These are phyloP conservation scores for Ictalurus punctatus DNA, from an alignment of 2,113 vertebrate species.

Conservation along the genomic window DNA sequence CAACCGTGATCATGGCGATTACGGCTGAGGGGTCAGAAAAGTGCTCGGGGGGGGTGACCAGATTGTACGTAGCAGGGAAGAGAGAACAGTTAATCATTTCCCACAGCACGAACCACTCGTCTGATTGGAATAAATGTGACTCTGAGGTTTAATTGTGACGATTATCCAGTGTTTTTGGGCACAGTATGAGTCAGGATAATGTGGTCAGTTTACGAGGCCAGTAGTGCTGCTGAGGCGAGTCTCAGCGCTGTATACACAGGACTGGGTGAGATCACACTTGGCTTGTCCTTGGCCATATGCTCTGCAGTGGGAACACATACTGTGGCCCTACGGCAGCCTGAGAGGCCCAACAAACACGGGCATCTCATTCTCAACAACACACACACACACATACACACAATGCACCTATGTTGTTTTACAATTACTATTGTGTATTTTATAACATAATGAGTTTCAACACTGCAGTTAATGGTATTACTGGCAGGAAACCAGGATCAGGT, in stretches of 20 bases:
- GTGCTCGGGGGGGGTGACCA: neutral
- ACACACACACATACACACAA: no score
- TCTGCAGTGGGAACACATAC: constrained; percentile 35
- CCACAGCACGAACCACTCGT: neutral
- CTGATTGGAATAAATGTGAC: neutral
- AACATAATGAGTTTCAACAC: constrained; percentile 71
- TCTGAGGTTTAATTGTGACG: neutral
- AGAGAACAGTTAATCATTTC: neutral
- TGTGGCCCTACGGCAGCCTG: constrained; percentile 47
- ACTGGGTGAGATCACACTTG: constrained; percentile 29
- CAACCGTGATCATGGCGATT: constrained; percentile 5
- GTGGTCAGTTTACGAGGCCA: neutral
- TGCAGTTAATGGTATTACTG: constrained; percentile 75
- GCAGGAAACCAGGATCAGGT: constrained; percentile 68
- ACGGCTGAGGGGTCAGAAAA: constrained; percentile 8
- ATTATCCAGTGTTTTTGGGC: neutral
- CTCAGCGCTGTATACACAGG: neutral
- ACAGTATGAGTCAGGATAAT: neutral
- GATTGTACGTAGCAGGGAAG: neutral
- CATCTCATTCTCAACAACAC: constrained; percentile 61
- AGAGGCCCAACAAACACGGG: constrained; percentile 69
- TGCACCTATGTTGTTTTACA: constrained; percentile 66
- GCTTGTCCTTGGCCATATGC: constrained; percentile 45
- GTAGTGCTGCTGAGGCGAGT: constrained; percentile 7
- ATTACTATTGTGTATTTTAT: constrained; percentile 77